Evolutionary conservation across 2,797 vertebrate genomes (phyloP), one percentile per base, ranked within the genome.

Genomic region (Gephyroberyx darwinii): DNA sequence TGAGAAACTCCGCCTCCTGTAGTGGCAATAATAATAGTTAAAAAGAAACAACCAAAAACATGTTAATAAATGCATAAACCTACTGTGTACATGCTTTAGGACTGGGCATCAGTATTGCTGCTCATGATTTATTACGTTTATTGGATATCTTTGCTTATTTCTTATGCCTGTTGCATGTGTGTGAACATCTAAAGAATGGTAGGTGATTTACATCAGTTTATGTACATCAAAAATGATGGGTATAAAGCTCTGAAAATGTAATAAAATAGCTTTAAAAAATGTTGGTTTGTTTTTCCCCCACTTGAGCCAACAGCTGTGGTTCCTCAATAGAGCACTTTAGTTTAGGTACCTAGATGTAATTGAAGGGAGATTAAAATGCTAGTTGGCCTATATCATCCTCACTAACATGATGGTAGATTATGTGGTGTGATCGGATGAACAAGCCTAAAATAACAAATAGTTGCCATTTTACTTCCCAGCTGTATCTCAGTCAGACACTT

Each of bases 31-130:
- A 0, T 0, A 35, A 41, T 47, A 20, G n/a, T 19, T 53, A 58
- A 43, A 72, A 70, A 84, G 66, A 81, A 83, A 80, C 74, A 81
- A 80, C 68, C 68, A 75, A 75, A 26, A 75, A 71, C 43, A 50
- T 62, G 39, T 9, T 31, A 5, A 41, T 51, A 17, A 70, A 68
- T 60, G 26, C 10, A 53, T 64, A 31, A 73, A 41, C 20, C 55
- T 31, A 2, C 20, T 31, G 50, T 50, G 35, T 67, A 33, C 43
- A 39, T 17, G 35, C 52, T 8, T 60, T 37, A 58, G 48, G 26
- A 31, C 60, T 19, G 33, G 47, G 4, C 35, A 1, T 60, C 56
- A 41, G 31, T 22, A 16, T 30, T 62, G 3, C 16, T 41, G 9
- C 61, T 69, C 31, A 31, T 35, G 14, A 54, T 65, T 19, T 30